Evolutionary conservation across 2,797 vertebrate genomes (phyloP), one percentile per base, ranked within the genome.

Genomic region (Aldrovandia affinis): DNA sequence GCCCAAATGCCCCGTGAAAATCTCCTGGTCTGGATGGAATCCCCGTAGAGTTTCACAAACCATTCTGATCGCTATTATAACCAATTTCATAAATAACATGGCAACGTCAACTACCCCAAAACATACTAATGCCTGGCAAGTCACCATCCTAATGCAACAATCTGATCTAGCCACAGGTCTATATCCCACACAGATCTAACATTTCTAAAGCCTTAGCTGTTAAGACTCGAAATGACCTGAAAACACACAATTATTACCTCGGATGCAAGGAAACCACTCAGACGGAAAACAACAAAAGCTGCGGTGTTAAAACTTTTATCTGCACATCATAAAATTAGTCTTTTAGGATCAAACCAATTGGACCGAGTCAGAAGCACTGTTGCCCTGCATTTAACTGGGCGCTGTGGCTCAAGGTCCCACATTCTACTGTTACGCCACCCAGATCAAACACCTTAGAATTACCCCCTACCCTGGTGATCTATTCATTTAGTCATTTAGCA

Each of bases 221-320:
- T 6, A 59, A 59, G 22, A 59, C 20, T 59, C n/a, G 57, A 25
- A n/a, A n/a, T n/a, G n/a, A n/a, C n/a, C n/a, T n/a, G n/a, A n/a
- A n/a, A n/a, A n/a, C n/a, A n/a, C n/a, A n/a, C n/a, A n/a, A n/a
- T n/a, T n/a, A n/a, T n/a, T n/a, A 57, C 25, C 18, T 22, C 7
- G 20, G 55, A 12, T 36, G 8, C 77, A 81, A 36, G 36, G 47
- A 70, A 14, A 7, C n/a, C 22, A 85, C 0, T 47, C 1, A n/a
- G n/a, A n/a, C 59, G 25, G 12, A 68, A 80, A 59, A 68, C 39
- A 50, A 86, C 75, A 9, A 65, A 81, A 82, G 14, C 5, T 9
- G 78, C 54, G 8, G 3, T 12, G 15, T 10, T 36, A 20, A 3
- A 12, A n/a, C 25, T 18, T n/a, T n/a, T n/a, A n/a, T n/a, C n/a